phyloP scores from a whole-genome alignment of 2,888 invertebrate species.

The Troides aeacus region DNA sequence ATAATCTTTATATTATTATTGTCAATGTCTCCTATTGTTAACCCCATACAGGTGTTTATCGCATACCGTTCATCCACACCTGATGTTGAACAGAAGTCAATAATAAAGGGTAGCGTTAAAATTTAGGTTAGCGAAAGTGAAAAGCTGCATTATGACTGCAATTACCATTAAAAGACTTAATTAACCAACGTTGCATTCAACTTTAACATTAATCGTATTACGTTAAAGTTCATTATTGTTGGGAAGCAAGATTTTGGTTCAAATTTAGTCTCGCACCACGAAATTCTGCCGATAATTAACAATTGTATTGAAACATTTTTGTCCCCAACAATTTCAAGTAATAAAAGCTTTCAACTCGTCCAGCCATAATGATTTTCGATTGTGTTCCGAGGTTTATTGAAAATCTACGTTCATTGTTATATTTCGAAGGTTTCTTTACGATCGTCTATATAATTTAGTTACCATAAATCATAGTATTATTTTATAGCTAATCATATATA shows the following conservation, averaged over 20 bases:
- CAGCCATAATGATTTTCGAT: constrained; percentile 24
- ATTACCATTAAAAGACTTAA: constrained; percentile 25
- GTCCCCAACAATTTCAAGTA: constrained; percentile 27
- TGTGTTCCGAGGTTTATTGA: constrained; percentile 17
- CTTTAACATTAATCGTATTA: constrained; percentile 11
- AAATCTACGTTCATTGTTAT: constrained; percentile 9
- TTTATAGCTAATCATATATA: background rate
- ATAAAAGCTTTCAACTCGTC: constrained; percentile 26
- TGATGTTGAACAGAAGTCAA: constrained; percentile 57
- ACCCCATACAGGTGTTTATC: constrained; percentile 37
- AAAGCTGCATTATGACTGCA: constrained; percentile 55
- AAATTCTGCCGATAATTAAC: constrained; percentile 45
- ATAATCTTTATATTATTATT: background rate
- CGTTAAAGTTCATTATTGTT: constrained; percentile 29
- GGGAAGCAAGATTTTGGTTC: constrained; percentile 15
- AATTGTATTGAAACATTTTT: constrained; percentile 36
- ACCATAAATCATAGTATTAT: background rate
- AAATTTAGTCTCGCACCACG: constrained; percentile 42
- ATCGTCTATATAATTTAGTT: background rate
- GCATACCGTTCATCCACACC: constrained; percentile 30
- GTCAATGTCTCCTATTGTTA: constrained; percentile 33
- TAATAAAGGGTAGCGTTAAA: constrained; percentile 59
- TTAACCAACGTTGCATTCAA: constrained; percentile 1
- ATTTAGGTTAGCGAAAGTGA: constrained; percentile 58
- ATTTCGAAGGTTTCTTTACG: background rate